Base-by-base conservation (phyloP, 2,888 invertebrate genomes). In the Scaptomyza cyrtandrae region DNA sequence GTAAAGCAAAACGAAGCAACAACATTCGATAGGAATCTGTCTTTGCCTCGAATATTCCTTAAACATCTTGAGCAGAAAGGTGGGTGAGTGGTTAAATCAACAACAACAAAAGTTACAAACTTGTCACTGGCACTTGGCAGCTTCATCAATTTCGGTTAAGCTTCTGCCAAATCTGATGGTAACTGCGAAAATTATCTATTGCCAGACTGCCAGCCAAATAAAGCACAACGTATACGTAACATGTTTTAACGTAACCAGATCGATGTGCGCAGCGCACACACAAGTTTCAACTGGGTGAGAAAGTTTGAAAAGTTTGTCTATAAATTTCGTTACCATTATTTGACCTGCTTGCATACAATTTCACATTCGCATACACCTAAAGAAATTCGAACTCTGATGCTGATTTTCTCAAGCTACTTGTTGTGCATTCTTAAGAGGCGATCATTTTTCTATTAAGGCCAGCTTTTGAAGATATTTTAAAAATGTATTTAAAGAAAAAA, bases 321-420 rank as follows among this genome's bases (percentile, higher is more conserved):
- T 74, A 76, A 77, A 83, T 81, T 84, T 73, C 53, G 75, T 74
- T 78, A 54, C 62, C 76, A 71, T 80, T 87, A 89, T 85, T 89
- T 85, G 88, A 85, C 88, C 89, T 85, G 88, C 72, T 85, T 85
- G 85, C 87, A 81, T 85, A 81, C 81, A 86, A 86, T 86, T 80
- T 78, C 46, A 33, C 35, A 43, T n/a, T 14, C 53, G 55, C 55
- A 60, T 45, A 33, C 57, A 53, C 58, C 45, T 35, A 46, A 13
- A 35, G 5, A 41, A 41, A 41, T 24, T 24, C 24, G 24, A 24
- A 24, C 24, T 24, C 24, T 24, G 24, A 3, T 2, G 24, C 24
- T 19, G 19, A 19, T 19, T 19, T 19, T 19, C 19, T 19, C 19
- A 19, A 19, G 2, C 19, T 2, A 19, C 19, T 19, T 19, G 19